Conservation (phyloP, 2,113 vertebrate genomes). For the Boleophthalmus pectinirostris region DNA sequence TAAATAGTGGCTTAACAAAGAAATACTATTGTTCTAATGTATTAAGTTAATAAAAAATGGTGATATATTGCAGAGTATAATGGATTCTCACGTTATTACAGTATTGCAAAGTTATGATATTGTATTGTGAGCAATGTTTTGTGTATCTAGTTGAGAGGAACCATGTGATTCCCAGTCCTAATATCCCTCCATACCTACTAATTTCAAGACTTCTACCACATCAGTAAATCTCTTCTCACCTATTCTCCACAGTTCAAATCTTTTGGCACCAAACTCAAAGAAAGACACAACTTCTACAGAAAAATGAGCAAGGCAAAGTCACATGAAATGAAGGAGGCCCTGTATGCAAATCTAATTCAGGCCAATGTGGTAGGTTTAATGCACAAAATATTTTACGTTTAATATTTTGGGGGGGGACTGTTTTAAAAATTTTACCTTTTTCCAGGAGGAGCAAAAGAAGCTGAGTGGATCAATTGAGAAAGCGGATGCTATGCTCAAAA, state of each 20-base stretch:
- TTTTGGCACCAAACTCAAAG: slow-evolving; percentile 74
- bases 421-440: neutral
- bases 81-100: too few species aligned
- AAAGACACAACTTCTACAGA: slow-evolving; percentile 67
- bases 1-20: too few species aligned
- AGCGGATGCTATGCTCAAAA: slow-evolving; percentile 63
- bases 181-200: too few species aligned
- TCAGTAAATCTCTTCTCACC: too few species aligned
- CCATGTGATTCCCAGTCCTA: too few species aligned
- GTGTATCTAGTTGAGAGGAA: too few species aligned
- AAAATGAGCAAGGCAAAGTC: slow-evolving; percentile 69
- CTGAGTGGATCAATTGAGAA: slow-evolving; percentile 54
- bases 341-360: slow-evolving; percentile 65
- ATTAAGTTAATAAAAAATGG: too few species aligned
- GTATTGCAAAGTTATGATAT: too few species aligned
- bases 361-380: slow-evolving; percentile 54
- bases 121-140: too few species aligned
- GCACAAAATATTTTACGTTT: neutral
- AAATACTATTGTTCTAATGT: too few species aligned
- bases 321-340: slow-evolving; percentile 72
- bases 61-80: too few species aligned
- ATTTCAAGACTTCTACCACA: too few species aligned
- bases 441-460: slow-evolving; percentile 65
- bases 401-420: neutral
- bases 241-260: slow-evolving; percentile 61